A percentile compares a stretch with the other conserved stretches of the same genome.
These are phyloP conservation scores for Epiblema foenella DNA, from an alignment of 2,888 invertebrate genomes.

Conservation along the genomic window DNA sequence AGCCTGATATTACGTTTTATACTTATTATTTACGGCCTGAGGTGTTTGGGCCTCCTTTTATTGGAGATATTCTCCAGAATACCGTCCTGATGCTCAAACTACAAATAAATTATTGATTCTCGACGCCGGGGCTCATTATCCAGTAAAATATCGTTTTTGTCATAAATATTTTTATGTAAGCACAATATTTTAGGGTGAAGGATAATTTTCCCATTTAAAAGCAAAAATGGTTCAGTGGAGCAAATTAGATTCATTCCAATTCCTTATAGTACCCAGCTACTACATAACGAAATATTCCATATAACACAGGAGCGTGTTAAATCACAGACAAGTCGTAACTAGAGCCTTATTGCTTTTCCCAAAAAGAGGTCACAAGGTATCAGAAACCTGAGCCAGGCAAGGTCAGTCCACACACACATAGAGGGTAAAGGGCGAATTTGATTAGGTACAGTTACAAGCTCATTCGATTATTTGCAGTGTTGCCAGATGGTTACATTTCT, in stretches of 20 bases:
- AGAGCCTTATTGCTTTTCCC: not conserved
- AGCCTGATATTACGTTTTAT: constrained; percentile 37
- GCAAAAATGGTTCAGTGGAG: constrained; percentile 1
- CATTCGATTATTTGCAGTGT: not conserved
- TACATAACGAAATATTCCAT: too few relatives aligned
- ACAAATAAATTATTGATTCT: constrained; percentile 23
- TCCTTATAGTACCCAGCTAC: not conserved
- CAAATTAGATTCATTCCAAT: not conserved
- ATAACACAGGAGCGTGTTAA: too few relatives aligned
- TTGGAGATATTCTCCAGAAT: constrained; percentile 17
- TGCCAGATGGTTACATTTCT: too few relatives aligned
- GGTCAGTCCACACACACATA: not conserved
- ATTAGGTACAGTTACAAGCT: not conserved
- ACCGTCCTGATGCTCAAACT: constrained; percentile 5
- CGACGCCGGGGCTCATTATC: constrained; percentile 8
- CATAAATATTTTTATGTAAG: not conserved
- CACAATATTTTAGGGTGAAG: not conserved
- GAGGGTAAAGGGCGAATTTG: not conserved
- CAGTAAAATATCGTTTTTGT: constrained; percentile 12
- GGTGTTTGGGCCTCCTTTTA: constrained; percentile 33
- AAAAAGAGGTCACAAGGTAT: not conserved
- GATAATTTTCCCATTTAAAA: constrained; percentile 19
- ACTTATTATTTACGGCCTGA: constrained; percentile 41
- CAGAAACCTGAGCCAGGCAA: not conserved
- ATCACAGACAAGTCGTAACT: not conserved